Percentiles rank a stretch among this genome's conserved stretches.
phyloP scores from a whole-genome alignment of 2,113 vertebrate species.

The Aplodontia rufa region DNA sequence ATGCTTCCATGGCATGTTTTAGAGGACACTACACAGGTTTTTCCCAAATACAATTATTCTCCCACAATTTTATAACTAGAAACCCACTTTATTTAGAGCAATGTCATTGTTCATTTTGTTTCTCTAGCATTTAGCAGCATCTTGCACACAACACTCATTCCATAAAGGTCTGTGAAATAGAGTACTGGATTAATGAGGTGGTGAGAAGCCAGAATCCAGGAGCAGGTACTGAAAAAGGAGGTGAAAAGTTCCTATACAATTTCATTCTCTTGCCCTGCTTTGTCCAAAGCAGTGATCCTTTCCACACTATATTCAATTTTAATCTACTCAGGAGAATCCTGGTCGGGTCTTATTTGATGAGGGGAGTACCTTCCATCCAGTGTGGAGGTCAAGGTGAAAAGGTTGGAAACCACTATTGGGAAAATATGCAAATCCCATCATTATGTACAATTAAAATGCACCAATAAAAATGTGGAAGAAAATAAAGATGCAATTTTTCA shows the following conservation, averaged over 20 bases:
- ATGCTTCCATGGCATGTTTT: not conserved
- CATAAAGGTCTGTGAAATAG: not conserved
- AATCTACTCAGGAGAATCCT: not conserved
- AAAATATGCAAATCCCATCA: too few relatives aligned
- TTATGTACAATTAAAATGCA: too few relatives aligned
- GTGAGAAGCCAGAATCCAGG: not conserved
- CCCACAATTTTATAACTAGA: not conserved
- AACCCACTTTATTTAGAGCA: constrained; percentile 12
- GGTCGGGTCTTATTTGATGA: not conserved
- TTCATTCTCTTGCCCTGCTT: not conserved
- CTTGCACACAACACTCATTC: not conserved
- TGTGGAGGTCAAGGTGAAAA: not conserved
- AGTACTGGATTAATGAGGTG: not conserved
- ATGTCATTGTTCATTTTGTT: not conserved
- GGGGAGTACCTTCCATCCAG: too few relatives aligned
- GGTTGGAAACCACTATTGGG: not conserved
- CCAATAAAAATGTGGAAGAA: too few relatives aligned
- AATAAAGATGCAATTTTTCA: too few relatives aligned
- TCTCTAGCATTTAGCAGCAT: not conserved
- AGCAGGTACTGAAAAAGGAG: not conserved
- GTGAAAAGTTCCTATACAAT: not conserved
- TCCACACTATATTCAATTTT: not conserved
- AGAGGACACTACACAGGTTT: not conserved
- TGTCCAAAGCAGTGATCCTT: not conserved
- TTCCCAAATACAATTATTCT: not conserved